These are phyloP conservation scores for Trichopria drosophilae DNA, from an alignment of 2,888 invertebrate species.

Conservation along the genomic window DNA sequence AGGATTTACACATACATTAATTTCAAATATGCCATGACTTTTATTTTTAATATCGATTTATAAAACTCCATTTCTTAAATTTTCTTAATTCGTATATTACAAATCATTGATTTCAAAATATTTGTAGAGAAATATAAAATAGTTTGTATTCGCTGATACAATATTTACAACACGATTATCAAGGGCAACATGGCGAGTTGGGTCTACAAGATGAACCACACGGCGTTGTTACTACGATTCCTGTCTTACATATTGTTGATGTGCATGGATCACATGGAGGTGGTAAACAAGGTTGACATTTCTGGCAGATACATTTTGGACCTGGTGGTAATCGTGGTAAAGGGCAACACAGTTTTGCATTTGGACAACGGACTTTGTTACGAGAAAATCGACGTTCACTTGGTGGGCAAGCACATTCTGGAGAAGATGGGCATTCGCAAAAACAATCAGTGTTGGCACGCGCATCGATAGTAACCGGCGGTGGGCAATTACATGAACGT, in stretches of 20 bases:
- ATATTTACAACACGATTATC: background rate
- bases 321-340: constrained; percentile 36
- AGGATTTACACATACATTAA: too few species aligned
- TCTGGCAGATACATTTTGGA: constrained; percentile 38
- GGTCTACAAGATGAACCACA: constrained; percentile 33
- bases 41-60: too few species aligned
- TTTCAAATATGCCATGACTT: too few species aligned
- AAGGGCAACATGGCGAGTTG: constrained; percentile 7
- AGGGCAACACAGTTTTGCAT: constrained; percentile 40
- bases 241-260: constrained; percentile 33
- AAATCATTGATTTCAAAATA: too few species aligned
- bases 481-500: constrained; percentile 45
- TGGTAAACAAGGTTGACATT: constrained; percentile 37
- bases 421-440: constrained; percentile 43
- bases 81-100: too few species aligned
- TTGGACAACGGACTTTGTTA: constrained; percentile 38
- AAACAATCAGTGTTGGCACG: constrained; percentile 40
- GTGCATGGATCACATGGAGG: constrained; percentile 40
- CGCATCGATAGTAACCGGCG: constrained; percentile 43
- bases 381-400: constrained; percentile 43
- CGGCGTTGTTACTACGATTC: constrained; percentile 18
- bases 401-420: constrained; percentile 46
- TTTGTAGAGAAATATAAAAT: too few species aligned
- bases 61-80: too few species aligned
- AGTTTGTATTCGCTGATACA: too few species aligned